phyloP scores from a whole-genome alignment of 2,113 vertebrate genomes.

The Muntiacus muntjak region DNA sequence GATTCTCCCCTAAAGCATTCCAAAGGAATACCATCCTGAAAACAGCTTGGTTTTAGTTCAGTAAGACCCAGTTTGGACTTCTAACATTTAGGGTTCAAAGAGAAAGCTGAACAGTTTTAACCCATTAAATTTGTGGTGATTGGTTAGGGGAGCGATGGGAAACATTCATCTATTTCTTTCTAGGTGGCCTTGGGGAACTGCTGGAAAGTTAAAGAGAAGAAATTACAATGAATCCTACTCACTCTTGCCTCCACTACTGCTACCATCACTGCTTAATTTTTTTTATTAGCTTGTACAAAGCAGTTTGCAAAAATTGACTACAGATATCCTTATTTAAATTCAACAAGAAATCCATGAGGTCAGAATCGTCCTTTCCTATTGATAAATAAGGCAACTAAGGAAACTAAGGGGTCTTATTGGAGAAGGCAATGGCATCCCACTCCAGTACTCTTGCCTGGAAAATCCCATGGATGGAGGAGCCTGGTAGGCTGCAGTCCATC shows the following conservation, averaged over 20 bases:
- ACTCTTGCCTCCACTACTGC: not conserved
- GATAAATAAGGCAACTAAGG: not conserved
- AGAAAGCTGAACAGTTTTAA: not conserved
- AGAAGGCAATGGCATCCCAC: no score
- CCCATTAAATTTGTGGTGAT: not conserved
- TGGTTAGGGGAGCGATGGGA: not conserved
- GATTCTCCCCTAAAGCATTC: not conserved
- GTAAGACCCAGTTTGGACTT: not conserved
- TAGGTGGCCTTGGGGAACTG: not conserved
- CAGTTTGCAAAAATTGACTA: not conserved
- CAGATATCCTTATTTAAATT: not conserved
- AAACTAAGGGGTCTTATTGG: no score
- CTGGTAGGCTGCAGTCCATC: no score
- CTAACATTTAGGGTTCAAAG: not conserved
- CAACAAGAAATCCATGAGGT: not conserved
- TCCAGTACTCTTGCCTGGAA: no score
- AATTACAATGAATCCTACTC: not conserved
- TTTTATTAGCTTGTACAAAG: not conserved
- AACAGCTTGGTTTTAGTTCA: not conserved
- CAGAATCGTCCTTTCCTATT: not conserved
- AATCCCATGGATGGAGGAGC: no score
- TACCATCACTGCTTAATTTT: not conserved
- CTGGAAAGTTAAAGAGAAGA: not conserved
- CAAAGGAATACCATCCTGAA: not conserved
- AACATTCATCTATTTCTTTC: not conserved